Evolutionary conservation across 2,888 invertebrate species (phyloP).

Genomic region (Thymelicus lineola): DNA sequence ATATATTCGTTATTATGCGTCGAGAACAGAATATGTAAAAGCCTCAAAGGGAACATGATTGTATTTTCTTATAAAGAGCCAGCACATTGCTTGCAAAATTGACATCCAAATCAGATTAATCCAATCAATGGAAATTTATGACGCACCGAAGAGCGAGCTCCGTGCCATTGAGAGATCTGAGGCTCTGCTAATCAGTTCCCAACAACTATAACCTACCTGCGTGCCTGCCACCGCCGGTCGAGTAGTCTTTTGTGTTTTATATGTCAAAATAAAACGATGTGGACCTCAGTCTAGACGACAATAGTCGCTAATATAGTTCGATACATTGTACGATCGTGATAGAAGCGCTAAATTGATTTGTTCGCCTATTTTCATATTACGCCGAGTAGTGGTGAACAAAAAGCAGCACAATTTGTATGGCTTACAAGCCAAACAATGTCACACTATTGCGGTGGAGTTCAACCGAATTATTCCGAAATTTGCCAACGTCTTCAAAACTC

Average conservation of each 20-base stretch:
- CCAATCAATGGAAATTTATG: constrained; percentile 86
- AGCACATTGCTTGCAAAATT: constrained; percentile 80
- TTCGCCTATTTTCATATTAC: constrained; percentile 32
- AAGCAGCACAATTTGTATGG: constrained; percentile 27
- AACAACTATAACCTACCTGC: constrained; percentile 59
- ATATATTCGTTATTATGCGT: constrained; percentile 73
- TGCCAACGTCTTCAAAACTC: constrained; percentile 79
- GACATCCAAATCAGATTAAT: constrained; percentile 85
- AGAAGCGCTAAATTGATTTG: constrained; percentile 33
- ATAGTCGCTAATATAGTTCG: constrained; percentile 34
- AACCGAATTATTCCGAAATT: constrained; percentile 74
- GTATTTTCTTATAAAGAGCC: constrained; percentile 78
- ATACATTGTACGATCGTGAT: constrained; percentile 35
- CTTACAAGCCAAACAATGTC: constrained; percentile 35
- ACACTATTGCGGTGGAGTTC: constrained; percentile 40
- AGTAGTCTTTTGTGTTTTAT: constrained; percentile 36
- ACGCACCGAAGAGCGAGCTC: constrained; percentile 76
- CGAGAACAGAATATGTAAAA: constrained; percentile 65
- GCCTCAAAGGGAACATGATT: constrained; percentile 64
- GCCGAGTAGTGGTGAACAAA: constrained; percentile 15
- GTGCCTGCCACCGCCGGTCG: constrained; percentile 47
- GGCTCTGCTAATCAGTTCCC: constrained; percentile 74
- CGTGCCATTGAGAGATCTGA: constrained; percentile 75
- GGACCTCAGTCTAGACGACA: constrained; percentile 34
- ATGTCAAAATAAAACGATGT: constrained; percentile 31